phyloP scores from a whole-genome alignment of 2,113 vertebrate genomes.

The Actenoides hombroni region DNA sequence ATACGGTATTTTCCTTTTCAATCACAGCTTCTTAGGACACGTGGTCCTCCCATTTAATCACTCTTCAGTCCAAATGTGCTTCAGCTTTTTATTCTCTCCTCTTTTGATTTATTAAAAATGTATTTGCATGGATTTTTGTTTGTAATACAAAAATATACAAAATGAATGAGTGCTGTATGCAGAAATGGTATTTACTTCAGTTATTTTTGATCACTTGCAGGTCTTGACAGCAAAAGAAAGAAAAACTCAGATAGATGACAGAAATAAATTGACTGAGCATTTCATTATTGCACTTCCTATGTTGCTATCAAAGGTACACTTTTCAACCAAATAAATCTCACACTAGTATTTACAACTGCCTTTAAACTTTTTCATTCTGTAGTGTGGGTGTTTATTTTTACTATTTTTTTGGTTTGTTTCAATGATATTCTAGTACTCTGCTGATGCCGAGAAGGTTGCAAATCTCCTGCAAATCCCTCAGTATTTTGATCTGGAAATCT shows the following conservation, averaged over 20 bases:
- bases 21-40: neutral
- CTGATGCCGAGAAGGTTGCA: constrained; percentile 96
- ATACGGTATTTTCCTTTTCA: neutral
- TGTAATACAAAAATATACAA: neutral
- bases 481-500: constrained; percentile 97
- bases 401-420: neutral
- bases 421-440: constrained; percentile 84
- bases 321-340: neutral
- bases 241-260: constrained; percentile 98
- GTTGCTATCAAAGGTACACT: constrained; percentile 92
- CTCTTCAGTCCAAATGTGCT: neutral
- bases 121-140: neutral
- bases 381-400: neutral
- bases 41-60: neutral
- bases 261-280: constrained; percentile 97
- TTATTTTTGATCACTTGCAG: constrained; percentile 70
- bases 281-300: constrained; percentile 98
- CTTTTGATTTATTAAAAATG: neutral
- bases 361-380: neutral
- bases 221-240: constrained; percentile 98
- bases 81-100: neutral
- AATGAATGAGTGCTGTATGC: neutral
- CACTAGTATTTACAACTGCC: neutral
- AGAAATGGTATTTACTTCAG: constrained; percentile 5
- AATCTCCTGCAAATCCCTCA: constrained; percentile 97